phyloP scores from a whole-genome alignment of 2,888 invertebrate genomes.

The Scaptomyza tumidula region DNA sequence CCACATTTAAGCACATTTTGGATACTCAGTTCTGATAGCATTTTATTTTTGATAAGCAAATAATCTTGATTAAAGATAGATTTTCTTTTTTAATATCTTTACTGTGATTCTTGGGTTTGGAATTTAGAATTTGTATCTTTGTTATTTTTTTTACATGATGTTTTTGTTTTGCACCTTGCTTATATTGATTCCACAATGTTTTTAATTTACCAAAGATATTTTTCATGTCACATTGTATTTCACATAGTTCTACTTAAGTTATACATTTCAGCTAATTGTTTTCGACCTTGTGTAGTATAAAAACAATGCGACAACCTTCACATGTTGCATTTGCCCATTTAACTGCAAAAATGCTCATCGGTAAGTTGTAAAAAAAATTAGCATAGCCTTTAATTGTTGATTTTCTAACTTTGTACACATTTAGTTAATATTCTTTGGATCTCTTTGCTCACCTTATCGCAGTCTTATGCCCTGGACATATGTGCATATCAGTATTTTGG shows the following conservation, averaged over 20 bases:
- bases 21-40: not conserved
- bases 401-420: not conserved
- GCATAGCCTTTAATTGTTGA: no score
- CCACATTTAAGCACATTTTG: not conserved
- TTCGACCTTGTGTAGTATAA: slow-evolving; percentile 31
- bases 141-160: not conserved
- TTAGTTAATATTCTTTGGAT: slow-evolving; percentile 23
- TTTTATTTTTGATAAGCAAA: not conserved
- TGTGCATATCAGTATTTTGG: slow-evolving; percentile 39
- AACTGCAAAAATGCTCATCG: slow-evolving; percentile 36
- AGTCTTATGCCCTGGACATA: slow-evolving; percentile 28
- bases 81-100: not conserved
- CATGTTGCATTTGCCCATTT: not conserved
- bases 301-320: not conserved
- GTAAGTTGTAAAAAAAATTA: slow-evolving; percentile 26
- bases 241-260: slow-evolving; percentile 1
- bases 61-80: no score
- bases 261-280: slow-evolving; percentile 27
- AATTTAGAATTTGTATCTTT: not conserved
- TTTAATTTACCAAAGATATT: slow-evolving; percentile 21
- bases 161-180: not conserved
- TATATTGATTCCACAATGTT: no score
- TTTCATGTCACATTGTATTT: no score
- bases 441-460: slow-evolving; percentile 22
- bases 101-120: not conserved